Conservation (phyloP, 53 echinoderm and acorn worm genomes). For the Henricia sp. region DNA sequence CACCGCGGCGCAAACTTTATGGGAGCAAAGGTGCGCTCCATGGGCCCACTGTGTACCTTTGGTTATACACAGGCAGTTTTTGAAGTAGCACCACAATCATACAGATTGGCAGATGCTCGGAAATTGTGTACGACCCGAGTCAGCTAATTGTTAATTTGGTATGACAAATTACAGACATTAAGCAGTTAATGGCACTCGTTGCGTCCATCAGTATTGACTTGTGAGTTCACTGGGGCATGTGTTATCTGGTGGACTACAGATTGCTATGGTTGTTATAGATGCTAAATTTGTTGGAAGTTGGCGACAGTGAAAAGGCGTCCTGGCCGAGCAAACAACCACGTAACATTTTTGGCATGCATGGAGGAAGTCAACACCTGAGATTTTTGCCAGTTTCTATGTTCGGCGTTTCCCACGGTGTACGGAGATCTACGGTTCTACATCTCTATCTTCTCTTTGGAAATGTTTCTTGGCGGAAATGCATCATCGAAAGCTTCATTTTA, state of each 20-base stretch:
- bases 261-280: neutral
- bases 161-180: neutral
- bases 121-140: slow-evolving; percentile 3
- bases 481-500: no score
- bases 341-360: no score
- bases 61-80: neutral
- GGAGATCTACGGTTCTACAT: no score
- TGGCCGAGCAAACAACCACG: no score
- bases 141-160: neutral
- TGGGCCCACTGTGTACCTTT: neutral
- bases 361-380: no score
- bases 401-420: no score
- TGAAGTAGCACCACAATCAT: neutral
- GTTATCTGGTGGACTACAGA: neutral
- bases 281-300: no score
- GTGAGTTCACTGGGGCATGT: neutral
- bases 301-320: no score
- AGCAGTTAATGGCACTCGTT: neutral
- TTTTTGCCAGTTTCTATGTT: no score
- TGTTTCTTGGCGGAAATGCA: no score
- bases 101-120: neutral
- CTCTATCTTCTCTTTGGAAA: no score
- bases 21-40: neutral
- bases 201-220: neutral
- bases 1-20: neutral